Base-by-base conservation (phyloP, 64 coral and sea anemone species). In the Montipora efflorescens region DNA sequence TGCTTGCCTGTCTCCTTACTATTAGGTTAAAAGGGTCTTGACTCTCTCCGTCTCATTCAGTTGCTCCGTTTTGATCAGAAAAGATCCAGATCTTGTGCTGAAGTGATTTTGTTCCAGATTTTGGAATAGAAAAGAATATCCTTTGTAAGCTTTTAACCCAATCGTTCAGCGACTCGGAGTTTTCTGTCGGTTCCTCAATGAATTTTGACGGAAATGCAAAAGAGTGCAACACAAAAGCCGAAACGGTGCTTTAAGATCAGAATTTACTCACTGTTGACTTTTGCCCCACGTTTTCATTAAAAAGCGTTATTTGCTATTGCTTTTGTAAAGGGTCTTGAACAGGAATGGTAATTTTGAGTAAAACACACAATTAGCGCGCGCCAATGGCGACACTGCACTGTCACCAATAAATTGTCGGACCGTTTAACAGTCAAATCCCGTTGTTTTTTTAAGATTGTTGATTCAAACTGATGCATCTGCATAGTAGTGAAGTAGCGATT, bases 361-460 rank as follows among this genome's bases (percentile, higher is more conserved):
- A 88, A 89, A 79, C 72, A 79, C 53, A 89, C 87, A 77, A 89
- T 89, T 89, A 78, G 4, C 62, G 46, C 47, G 47, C 64, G 82
- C 82, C 82, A 86, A 86, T 86, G 46, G 66, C 62, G 62, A 85
- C 43, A 44, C 64, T 4, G 19, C 3, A 7, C 18, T 86, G 82
- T 73, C 82, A 86, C 4, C 7, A 15, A 86, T 86, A 45, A 86
- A 86, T 86, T 14, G 82, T 1, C 45, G 14, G 66, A 18, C 43
- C 82, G 53, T 82, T 86, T 52, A 86, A 86, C 66, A 70, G 82
- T 28, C 82, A 71, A 86, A 86, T 86, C 64, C 82, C n/a, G 82
- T 45, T 86, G 82, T 86, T 86, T 86, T 86, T 47, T 50, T 86
- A 86, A 86, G 66, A 72, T 72, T 86, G 82, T 86, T 86, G 64